Evolutionary conservation across 2,797 vertebrate genomes (phyloP), one percentile per base, ranked within the genome.

Genomic region (Taenioides sp.): DNA sequence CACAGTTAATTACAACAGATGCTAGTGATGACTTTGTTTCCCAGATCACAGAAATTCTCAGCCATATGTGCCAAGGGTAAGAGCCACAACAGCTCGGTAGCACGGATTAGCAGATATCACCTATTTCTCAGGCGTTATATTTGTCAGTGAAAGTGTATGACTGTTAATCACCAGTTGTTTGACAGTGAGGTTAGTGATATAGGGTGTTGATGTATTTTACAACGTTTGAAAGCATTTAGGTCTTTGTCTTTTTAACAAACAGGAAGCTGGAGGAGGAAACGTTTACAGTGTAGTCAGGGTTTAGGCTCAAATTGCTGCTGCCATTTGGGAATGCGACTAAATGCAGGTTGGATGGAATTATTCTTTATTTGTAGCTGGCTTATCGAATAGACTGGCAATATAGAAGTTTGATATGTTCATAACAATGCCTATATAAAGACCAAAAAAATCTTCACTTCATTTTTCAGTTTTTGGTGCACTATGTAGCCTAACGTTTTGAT

Each of bases 1-100:
- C 25, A 54, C 43, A 74, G 65, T 37, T 66, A 82, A 31, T 74
- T 76, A 76, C 23, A 66, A n/a, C 25, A 64, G 49, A 70, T 75
- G 62, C 59, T 69, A 65, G 59, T 69, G 60, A 77, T 47, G 22
- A 20, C 1, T 73, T 67, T 1, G 65, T 69, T 77, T 57, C 43
- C 31, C n/a, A 20, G n/a, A 22, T 54, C 58, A 65, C 28, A 22
- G 65, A 75, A 80, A 76, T 72, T 54, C 27, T 12, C 52, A 20
- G 18, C 22, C 12, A 52, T 43, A 10, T 66, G 67, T 59, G 54
- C 31, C 4, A 70, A 73, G 70, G 65, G 37, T 58, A 20, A 75
- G 20, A 47, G 61, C 70, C 47, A 70, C 0, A 2, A 57, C 71
- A 47, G 66, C 20, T 3, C 27, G 59, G 52, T n/a, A 68, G 61